Evolutionary conservation across 92 coral and sea anemone genomes (phyloP).

Genomic region (Parazoanthus atlanticus): DNA sequence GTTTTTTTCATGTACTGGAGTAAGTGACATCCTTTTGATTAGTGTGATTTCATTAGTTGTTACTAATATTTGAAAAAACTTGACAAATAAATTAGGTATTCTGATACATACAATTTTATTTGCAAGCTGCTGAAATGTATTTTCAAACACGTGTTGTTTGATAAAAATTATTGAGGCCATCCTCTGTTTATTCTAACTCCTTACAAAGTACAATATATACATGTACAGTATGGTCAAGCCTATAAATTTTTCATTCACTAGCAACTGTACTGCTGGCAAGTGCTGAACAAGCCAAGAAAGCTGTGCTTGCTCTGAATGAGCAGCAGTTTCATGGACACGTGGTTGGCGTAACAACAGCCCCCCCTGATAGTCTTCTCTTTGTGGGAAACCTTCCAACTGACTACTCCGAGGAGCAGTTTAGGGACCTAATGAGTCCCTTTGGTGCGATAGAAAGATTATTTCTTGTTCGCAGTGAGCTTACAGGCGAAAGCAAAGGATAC

Average conservation of each 20-base stretch:
- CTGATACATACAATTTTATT: too few relatives aligned
- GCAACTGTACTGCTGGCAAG: constrained; percentile 60
- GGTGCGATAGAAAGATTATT: constrained; percentile 82
- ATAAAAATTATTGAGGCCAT: too few relatives aligned
- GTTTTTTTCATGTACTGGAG: too few relatives aligned
- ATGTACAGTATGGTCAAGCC: neutral
- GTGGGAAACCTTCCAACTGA: constrained; percentile 94
- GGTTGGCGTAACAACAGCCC: constrained; percentile 68
- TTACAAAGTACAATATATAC: neutral
- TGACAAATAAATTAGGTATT: too few relatives aligned
- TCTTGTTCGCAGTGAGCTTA: constrained; percentile 75
- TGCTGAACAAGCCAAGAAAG: constrained; percentile 67
- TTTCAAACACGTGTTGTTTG: too few relatives aligned
- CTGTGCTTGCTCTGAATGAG: constrained; percentile 59
- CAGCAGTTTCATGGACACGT: constrained; percentile 65
- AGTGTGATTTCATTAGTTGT: too few relatives aligned
- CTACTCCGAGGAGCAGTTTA: constrained; percentile 80
- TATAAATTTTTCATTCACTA: neutral
- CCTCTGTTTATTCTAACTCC: neutral
- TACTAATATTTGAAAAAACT: too few relatives aligned
- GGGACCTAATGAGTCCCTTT: constrained; percentile 82
- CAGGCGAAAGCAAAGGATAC: constrained; percentile 95
- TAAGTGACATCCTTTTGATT: too few relatives aligned
- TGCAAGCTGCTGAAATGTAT: too few relatives aligned
- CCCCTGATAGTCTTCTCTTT: constrained; percentile 80